Evolutionary conservation across 2,888 invertebrate species (phyloP).

Genomic region (Callyntrura guangdongensis): DNA sequence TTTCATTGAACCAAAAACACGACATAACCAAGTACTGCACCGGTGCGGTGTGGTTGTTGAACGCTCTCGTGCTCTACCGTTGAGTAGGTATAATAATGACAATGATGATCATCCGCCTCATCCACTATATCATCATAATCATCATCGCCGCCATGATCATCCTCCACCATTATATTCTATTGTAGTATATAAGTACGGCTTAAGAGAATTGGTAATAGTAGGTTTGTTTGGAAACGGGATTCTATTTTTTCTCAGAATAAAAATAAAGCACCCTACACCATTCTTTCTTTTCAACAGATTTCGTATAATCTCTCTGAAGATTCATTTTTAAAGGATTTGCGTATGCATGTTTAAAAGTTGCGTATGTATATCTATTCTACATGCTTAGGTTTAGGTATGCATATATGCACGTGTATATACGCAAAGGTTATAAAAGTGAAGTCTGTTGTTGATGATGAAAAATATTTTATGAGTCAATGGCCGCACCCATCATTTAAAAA

Average conservation of each 20-base stretch:
- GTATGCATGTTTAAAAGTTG: background rate
- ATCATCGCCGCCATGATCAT: slow-evolving; percentile 35
- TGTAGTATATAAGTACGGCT: slow-evolving; percentile 18
- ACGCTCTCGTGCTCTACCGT: background rate
- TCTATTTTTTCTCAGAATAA: slow-evolving; percentile 24
- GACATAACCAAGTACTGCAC: background rate
- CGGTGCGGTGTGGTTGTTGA: background rate
- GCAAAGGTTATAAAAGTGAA: background rate
- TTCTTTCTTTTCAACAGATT: slow-evolving; percentile 42
- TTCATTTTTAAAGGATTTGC: slow-evolving; percentile 1
- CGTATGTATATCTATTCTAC: background rate
- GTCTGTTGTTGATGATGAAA: slow-evolving; percentile 2
- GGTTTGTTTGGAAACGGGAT: slow-evolving; percentile 41
- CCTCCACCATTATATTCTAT: background rate
- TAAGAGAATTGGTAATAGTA: slow-evolving; percentile 45
- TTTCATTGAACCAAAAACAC: background rate
- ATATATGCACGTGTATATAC: background rate
- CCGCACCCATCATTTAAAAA: slow-evolving; percentile 59
- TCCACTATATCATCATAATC: slow-evolving; percentile 36
- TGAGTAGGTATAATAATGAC: slow-evolving; percentile 33
- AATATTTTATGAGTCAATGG: slow-evolving; percentile 40
- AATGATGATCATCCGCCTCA: slow-evolving; percentile 55
- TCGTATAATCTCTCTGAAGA: slow-evolving; percentile 34
- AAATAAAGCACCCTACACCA: slow-evolving; percentile 19
- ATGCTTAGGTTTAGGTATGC: no score